phyloP scores from a whole-genome alignment of 2,888 invertebrate genomes.

The Merodon equestris region DNA sequence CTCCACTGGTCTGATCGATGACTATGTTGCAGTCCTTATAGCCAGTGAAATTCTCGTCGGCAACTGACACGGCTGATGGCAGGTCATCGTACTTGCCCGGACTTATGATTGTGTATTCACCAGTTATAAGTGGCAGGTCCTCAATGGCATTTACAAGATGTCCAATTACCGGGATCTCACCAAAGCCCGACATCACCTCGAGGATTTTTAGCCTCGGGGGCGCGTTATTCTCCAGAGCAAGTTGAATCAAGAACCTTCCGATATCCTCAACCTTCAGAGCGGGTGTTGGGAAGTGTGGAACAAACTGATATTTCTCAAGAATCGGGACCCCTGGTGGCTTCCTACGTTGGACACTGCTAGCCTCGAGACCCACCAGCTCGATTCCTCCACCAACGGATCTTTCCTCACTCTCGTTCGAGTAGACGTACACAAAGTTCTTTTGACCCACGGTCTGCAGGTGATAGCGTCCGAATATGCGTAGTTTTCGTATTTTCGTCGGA shows the following conservation, averaged over 20 bases:
- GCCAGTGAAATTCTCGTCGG: slow-evolving; percentile 80
- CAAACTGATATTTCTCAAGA: slow-evolving; percentile 85
- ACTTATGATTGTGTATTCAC: slow-evolving; percentile 81
- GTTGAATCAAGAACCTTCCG: slow-evolving; percentile 82
- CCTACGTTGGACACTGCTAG: slow-evolving; percentile 84
- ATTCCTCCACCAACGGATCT: slow-evolving; percentile 84
- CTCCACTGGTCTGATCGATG: slow-evolving; percentile 61
- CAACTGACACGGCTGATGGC: slow-evolving; percentile 79
- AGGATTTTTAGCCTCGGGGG: slow-evolving; percentile 81
- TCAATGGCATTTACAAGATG: slow-evolving; percentile 81
- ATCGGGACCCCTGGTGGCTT: slow-evolving; percentile 85
- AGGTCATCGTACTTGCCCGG: slow-evolving; percentile 54
- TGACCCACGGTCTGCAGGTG: slow-evolving; percentile 79
- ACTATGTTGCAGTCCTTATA: slow-evolving; percentile 69
- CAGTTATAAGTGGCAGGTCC: slow-evolving; percentile 84
- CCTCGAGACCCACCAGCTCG: slow-evolving; percentile 86
- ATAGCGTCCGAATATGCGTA: slow-evolving; percentile 83
- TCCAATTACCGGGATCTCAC: slow-evolving; percentile 80
- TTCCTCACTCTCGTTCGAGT: slow-evolving; percentile 54
- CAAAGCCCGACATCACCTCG: slow-evolving; percentile 79
- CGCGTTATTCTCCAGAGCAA: slow-evolving; percentile 84
- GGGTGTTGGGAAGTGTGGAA: slow-evolving; percentile 80
- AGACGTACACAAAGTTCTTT: slow-evolving; percentile 70
- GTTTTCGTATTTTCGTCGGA: slow-evolving; percentile 85
- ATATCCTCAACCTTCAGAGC: slow-evolving; percentile 77